Conservation (phyloP, 2,797 vertebrate genomes). For the Sparidentex hasta region DNA sequence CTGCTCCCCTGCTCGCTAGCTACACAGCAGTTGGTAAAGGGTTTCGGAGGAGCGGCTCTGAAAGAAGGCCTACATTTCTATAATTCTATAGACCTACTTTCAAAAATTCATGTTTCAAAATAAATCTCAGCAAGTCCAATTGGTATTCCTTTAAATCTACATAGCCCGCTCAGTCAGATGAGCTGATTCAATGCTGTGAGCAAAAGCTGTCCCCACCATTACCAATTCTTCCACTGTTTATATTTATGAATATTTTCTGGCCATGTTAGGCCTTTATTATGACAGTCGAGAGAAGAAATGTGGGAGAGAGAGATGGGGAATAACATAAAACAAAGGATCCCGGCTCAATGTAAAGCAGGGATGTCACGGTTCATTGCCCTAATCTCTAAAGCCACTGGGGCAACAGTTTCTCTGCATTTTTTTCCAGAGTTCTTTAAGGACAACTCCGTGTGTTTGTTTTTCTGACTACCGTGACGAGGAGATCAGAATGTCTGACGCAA, state of each 20-base stretch:
- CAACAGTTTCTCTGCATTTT: not conserved
- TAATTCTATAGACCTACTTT: no score
- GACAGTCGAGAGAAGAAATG: not conserved
- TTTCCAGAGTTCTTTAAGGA: not conserved
- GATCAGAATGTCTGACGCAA: constrained; percentile 8
- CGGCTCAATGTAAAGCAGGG: not conserved
- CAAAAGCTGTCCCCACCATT: not conserved
- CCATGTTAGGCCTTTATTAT: not conserved
- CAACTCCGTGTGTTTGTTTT: constrained; percentile 11
- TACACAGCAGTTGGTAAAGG: no score
- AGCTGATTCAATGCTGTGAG: not conserved
- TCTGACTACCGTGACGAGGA: not conserved
- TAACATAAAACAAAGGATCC: not conserved
- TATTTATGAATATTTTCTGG: not conserved
- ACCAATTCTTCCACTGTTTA: not conserved
- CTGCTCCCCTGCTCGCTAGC: no score
- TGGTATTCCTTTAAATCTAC: not conserved
- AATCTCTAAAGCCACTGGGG: not conserved
- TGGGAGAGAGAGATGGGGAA: not conserved
- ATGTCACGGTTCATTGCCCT: not conserved
- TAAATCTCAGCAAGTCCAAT: not conserved
- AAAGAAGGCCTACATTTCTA: no score
- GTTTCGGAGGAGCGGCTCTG: no score
- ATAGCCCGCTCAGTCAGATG: not conserved
- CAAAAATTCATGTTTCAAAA: no score